Evolutionary conservation across 2,797 vertebrate genomes (phyloP).

Genomic region (Pelobates cultripes): DNA sequence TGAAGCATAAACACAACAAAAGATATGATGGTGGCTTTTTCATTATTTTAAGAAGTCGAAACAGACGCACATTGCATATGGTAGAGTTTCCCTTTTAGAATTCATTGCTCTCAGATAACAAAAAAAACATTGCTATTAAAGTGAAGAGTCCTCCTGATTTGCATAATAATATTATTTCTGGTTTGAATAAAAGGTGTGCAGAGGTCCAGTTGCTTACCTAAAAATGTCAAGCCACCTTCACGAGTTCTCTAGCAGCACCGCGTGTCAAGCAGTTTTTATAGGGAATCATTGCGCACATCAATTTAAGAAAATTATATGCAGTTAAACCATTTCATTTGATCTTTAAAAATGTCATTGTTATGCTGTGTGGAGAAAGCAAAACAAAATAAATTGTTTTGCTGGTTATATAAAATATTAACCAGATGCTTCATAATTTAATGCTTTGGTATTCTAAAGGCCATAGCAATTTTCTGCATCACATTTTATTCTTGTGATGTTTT

Average conservation of each 20-base stretch:
- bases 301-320: slow-evolving; percentile 50
- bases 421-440: slow-evolving; percentile 56
- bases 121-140: background rate
- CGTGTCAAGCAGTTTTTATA: slow-evolving; percentile 18
- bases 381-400: slow-evolving; percentile 45
- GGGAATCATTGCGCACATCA: slow-evolving; percentile 44
- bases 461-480: slow-evolving; percentile 54
- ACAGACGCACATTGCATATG: no score
- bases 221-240: slow-evolving; percentile 35
- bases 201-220: background rate
- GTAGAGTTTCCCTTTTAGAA: background rate
- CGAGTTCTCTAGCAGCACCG: slow-evolving; percentile 15
- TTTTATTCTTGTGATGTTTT: slow-evolving; percentile 54
- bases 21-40: no score
- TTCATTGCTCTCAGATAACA: background rate
- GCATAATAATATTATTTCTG: background rate
- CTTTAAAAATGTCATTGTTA: slow-evolving; percentile 55
- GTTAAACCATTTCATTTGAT: slow-evolving; percentile 55
- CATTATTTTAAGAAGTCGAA: no score
- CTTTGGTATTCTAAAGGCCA: slow-evolving; percentile 55
- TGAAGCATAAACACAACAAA: no score
- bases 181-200: background rate
- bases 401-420: slow-evolving; percentile 56
- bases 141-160: background rate
- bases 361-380: slow-evolving; percentile 49